A percentile compares a stretch with the other conserved stretches of the same genome.
phyloP scores from a whole-genome alignment of 2,113 vertebrate species.

The Patagioenas fasciata region DNA sequence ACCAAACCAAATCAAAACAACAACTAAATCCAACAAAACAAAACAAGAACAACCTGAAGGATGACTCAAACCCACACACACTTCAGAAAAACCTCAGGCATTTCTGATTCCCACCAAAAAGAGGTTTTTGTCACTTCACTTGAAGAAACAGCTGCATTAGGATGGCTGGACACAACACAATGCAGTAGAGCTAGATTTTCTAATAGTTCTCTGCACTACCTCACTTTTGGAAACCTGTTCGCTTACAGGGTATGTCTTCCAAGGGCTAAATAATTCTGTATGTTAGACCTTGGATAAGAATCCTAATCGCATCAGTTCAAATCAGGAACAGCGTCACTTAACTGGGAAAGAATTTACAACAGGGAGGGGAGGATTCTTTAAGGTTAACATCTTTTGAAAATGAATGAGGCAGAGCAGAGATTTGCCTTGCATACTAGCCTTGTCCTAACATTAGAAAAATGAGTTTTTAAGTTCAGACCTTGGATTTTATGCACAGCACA shows the following conservation, averaged over 20 bases:
- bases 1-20: too few relatives aligned
- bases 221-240: background rate
- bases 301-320: background rate
- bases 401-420: background rate
- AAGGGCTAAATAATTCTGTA: background rate
- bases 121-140: background rate
- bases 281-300: background rate
- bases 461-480: background rate
- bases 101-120: background rate
- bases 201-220: background rate
- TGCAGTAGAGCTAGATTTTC: background rate
- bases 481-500: background rate
- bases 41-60: background rate
- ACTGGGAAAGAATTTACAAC: background rate
- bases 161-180: background rate
- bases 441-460: background rate
- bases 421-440: background rate
- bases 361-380: background rate
- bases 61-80: background rate
- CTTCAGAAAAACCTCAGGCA: background rate
- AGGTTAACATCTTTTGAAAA: background rate
- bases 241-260: background rate
- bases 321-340: background rate
- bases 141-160: background rate
- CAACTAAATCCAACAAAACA: too few relatives aligned